Percentiles rank a stretch among this genome's conserved stretches.
These are phyloP conservation scores for Heliothis peltigera DNA, from an alignment of 2,888 invertebrate genomes.

Conservation along the genomic window DNA sequence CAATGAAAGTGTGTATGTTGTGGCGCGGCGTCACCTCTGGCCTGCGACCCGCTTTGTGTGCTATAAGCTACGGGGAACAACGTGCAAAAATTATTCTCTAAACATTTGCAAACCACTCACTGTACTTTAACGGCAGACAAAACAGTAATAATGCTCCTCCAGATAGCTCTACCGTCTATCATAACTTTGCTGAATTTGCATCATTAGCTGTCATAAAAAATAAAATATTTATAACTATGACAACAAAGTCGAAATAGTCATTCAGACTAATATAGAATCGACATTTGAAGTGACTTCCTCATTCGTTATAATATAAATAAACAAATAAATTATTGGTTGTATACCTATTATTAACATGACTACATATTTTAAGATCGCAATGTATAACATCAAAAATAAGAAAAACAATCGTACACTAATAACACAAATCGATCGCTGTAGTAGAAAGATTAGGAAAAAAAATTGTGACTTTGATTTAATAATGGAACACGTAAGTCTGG, in stretches of 20 bases:
- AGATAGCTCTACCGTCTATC: not conserved
- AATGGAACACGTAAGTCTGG: too few species aligned
- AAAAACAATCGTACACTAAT: too few species aligned
- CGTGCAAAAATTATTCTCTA: conserved; percentile 23
- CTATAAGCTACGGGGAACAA: conserved; percentile 27
- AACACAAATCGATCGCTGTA: too few species aligned
- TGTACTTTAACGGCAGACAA: not conserved
- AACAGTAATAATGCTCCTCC: not conserved
- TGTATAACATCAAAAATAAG: too few species aligned
- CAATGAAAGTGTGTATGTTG: conserved; percentile 13
- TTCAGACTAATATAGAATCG: conserved; percentile 1
- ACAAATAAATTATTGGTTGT: not conserved
- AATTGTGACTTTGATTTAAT: too few species aligned
- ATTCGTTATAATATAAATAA: conserved; percentile 1
- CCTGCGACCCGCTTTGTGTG: conserved; percentile 41
- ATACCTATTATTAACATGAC: not conserved
- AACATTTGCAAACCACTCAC: not conserved
- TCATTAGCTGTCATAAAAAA: not conserved
- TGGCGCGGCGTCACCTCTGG: conserved; percentile 50
- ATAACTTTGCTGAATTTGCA: not conserved
- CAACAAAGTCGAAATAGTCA: not conserved
- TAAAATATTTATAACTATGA: not conserved
- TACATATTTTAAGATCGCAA: not conserved
- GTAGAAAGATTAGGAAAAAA: too few species aligned
- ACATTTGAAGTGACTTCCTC: not conserved